Percentiles rank a stretch among this genome's conserved stretches.
Evolutionary conservation across 1,140 invertebrate genomes (phyloP).

Genomic region (Orius insidiosus): DNA sequence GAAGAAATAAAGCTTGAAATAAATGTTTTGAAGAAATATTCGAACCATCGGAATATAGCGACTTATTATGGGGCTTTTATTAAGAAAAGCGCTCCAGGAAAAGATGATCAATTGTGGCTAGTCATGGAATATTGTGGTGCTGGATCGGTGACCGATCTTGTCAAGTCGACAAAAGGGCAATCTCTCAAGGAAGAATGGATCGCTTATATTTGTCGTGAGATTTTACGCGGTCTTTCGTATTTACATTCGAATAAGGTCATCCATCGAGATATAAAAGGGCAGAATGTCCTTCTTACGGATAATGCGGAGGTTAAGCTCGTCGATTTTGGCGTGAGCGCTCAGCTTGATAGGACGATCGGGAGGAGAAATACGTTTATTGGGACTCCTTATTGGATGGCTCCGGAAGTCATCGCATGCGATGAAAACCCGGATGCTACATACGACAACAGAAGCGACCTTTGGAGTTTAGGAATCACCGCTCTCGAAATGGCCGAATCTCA

Average conservation of each 20-base stretch:
- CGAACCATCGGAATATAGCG: slow-evolving; percentile 97
- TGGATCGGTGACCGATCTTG: slow-evolving; percentile 94
- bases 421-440: slow-evolving; percentile 99
- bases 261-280: slow-evolving; percentile 98
- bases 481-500: slow-evolving; percentile 99
- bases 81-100: slow-evolving; percentile 94
- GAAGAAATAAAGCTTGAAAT: slow-evolving; percentile 99
- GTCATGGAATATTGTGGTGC: slow-evolving; percentile 99
- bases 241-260: slow-evolving; percentile 98
- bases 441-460: slow-evolving; percentile 95
- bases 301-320: slow-evolving; percentile 99
- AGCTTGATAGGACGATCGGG: slow-evolving; percentile 96
- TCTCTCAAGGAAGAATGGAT: slow-evolving; percentile 99
- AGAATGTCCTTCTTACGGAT: slow-evolving; percentile 97
- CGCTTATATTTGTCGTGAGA: slow-evolving; percentile 96
- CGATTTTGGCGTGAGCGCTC: slow-evolving; percentile 99
- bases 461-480: slow-evolving; percentile 90
- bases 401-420: slow-evolving; percentile 98
- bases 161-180: slow-evolving; percentile 97
- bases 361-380: slow-evolving; percentile 98
- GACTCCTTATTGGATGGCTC: slow-evolving; percentile 96
- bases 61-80: slow-evolving; percentile 99
- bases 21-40: slow-evolving; percentile 97
- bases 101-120: slow-evolving; percentile 98
- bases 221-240: slow-evolving; percentile 88